phyloP scores from a whole-genome alignment of 1,140 invertebrate genomes.

The Pogonognathellus flavescens region DNA sequence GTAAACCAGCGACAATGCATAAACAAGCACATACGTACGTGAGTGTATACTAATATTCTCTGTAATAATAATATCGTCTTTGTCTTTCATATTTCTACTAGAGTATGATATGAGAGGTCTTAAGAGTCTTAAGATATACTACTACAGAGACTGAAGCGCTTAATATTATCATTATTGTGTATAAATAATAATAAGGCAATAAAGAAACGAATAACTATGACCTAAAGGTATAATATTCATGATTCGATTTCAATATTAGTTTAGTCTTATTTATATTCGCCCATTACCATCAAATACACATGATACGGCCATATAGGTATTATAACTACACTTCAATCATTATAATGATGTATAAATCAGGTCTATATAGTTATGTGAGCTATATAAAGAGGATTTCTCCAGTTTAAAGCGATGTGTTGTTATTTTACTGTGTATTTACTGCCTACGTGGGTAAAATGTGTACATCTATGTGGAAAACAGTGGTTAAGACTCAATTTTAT shows the following conservation, averaged over 20 bases:
- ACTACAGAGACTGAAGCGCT: too few relatives aligned
- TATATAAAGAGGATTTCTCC: too few relatives aligned
- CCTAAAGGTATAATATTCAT: conserved; percentile 6
- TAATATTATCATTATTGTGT: neutral
- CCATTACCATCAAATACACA: too few relatives aligned
- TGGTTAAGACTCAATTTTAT: neutral
- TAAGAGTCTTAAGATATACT: too few relatives aligned
- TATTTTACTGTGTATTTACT: too few relatives aligned
- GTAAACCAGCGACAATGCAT: neutral
- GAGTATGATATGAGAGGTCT: neutral
- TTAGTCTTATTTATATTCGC: too few relatives aligned
- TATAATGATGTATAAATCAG: too few relatives aligned
- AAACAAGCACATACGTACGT: neutral
- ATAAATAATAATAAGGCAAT: conserved; percentile 50
- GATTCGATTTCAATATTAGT: conserved; percentile 32
- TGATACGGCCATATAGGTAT: too few relatives aligned
- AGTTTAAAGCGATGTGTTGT: too few relatives aligned
- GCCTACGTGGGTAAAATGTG: neutral
- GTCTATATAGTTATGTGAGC: too few relatives aligned
- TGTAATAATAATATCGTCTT: conserved; percentile 37
- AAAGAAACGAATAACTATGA: conserved; percentile 39
- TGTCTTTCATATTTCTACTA: neutral
- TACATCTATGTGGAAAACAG: neutral
- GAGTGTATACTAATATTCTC: neutral
- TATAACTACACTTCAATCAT: too few relatives aligned